Evolutionary conservation across 2,888 invertebrate species (phyloP).

Genomic region (Philopedon plagiatum): DNA sequence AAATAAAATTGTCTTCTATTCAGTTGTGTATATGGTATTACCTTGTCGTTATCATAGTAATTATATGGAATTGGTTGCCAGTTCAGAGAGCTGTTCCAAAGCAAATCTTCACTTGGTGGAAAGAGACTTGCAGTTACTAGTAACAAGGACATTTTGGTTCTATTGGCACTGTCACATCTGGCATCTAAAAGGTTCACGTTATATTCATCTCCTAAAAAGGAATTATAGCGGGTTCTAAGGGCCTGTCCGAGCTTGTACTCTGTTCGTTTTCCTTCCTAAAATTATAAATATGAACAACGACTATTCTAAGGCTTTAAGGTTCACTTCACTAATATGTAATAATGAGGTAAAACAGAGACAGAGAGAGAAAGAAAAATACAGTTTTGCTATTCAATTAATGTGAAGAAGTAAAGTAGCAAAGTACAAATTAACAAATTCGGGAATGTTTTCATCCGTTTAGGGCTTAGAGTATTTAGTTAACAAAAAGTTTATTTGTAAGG

Average conservation of each 20-base stretch:
- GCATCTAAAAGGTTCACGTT: constrained; percentile 71
- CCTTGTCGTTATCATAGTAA: constrained; percentile 54
- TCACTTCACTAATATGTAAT: too few relatives aligned
- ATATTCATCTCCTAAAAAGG: constrained; percentile 74
- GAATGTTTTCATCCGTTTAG: too few relatives aligned
- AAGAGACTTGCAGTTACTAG: constrained; percentile 78
- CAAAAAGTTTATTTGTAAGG: too few relatives aligned
- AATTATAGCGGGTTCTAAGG: constrained; percentile 74
- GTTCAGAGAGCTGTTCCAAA: constrained; percentile 69
- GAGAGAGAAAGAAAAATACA: too few relatives aligned
- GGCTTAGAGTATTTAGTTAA: too few relatives aligned
- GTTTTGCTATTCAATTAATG: too few relatives aligned
- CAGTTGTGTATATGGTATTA: too few relatives aligned
- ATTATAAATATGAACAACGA: neutral
- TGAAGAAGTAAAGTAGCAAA: too few relatives aligned
- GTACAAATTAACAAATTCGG: too few relatives aligned
- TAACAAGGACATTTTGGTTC: constrained; percentile 81
- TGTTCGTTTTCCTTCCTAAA: constrained; percentile 72
- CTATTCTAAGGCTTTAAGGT: neutral
- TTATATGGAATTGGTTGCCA: constrained; percentile 63
- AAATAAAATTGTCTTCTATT: too few relatives aligned
- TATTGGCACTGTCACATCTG: constrained; percentile 76
- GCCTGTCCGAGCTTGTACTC: constrained; percentile 77
- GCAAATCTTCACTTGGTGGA: constrained; percentile 72
- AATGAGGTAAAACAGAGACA: neutral